A percentile compares a stretch with the other conserved stretches of the same genome.
Conservation (phyloP, 1,140 invertebrate species). For the Zaprionus davidi region DNA sequence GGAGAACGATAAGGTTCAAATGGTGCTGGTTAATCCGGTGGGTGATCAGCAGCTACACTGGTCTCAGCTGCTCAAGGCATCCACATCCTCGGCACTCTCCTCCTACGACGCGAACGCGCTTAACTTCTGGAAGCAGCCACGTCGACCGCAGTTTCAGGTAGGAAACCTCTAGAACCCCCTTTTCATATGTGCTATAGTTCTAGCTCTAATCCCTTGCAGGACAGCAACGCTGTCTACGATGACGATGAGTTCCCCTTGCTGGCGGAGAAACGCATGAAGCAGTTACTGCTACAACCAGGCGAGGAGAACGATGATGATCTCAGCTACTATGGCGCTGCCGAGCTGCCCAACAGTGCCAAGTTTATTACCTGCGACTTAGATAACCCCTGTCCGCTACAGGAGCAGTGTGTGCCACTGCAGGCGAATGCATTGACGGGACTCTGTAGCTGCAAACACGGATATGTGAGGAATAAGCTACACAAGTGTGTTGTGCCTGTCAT, state of each 20-base stretch:
- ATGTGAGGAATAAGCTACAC: conserved; percentile 85
- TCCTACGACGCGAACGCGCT: conserved; percentile 60
- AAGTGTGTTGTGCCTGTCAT: conserved; percentile 77
- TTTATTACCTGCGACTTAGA: conserved; percentile 84
- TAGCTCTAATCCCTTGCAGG: conserved; percentile 34
- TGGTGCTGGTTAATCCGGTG: conserved; percentile 91
- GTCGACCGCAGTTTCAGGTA: conserved; percentile 63
- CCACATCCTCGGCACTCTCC: conserved; percentile 21
- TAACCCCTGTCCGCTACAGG: conserved; percentile 87
- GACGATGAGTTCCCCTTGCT: conserved; percentile 75
- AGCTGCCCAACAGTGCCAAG: conserved; percentile 58
- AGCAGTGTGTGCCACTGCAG: conserved; percentile 87
- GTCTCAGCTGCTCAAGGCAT: conserved; percentile 85
- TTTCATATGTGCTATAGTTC: not conserved
- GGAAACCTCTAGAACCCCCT: not conserved
- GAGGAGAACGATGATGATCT: conserved; percentile 84
- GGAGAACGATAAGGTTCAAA: conserved; percentile 86
- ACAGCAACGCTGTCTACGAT: conserved; percentile 60
- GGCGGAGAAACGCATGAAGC: conserved; percentile 77
- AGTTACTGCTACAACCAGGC: conserved; percentile 65
- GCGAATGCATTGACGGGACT: conserved; percentile 87
- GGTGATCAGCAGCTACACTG: conserved; percentile 75
- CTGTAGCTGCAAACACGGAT: conserved; percentile 89
- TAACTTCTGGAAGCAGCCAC: conserved; percentile 79
- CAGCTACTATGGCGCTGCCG: conserved; percentile 58